These are phyloP conservation scores for Leptocoma aspasia DNA, from an alignment of 2,113 vertebrate genomes.

Conservation along the genomic window DNA sequence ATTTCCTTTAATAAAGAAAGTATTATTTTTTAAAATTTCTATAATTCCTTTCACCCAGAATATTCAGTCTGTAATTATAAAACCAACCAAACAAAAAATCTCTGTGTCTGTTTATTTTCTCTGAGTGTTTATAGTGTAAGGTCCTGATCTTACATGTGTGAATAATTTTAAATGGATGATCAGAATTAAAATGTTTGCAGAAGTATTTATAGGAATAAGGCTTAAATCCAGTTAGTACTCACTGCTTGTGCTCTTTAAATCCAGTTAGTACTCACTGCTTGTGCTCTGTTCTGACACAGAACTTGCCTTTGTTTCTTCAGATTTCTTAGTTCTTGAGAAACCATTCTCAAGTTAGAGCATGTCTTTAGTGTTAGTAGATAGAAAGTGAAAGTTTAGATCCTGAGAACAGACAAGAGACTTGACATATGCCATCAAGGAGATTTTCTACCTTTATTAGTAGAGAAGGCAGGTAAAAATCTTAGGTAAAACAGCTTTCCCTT, in stretches of 20 bases:
- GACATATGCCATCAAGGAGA: neutral
- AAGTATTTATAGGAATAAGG: conserved; percentile 20
- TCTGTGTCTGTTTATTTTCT: neutral
- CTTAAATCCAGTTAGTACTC: neutral
- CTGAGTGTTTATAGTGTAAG: neutral
- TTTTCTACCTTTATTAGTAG: neutral
- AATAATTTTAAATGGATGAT: conserved; percentile 28
- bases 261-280: neutral
- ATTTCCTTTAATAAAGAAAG: neutral
- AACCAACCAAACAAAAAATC: neutral
- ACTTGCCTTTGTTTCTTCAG: neutral
- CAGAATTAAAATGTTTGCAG: conserved; percentile 30
- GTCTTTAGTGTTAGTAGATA: neutral
- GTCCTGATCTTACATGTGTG: neutral
- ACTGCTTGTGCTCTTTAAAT: neutral
- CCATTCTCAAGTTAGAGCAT: neutral
- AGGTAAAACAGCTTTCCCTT: neutral
- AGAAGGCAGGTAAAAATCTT: neutral
- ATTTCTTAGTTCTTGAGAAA: neutral
- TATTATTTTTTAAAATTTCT: neutral
- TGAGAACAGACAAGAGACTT: neutral
- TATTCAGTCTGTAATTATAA: neutral
- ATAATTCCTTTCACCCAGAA: neutral
- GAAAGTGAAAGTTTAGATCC: neutral
- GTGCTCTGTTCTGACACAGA: neutral